Evolutionary conservation across 2,888 invertebrate genomes (phyloP), one percentile per base, ranked within the genome.

Genomic region (Saturnia pavonia): DNA sequence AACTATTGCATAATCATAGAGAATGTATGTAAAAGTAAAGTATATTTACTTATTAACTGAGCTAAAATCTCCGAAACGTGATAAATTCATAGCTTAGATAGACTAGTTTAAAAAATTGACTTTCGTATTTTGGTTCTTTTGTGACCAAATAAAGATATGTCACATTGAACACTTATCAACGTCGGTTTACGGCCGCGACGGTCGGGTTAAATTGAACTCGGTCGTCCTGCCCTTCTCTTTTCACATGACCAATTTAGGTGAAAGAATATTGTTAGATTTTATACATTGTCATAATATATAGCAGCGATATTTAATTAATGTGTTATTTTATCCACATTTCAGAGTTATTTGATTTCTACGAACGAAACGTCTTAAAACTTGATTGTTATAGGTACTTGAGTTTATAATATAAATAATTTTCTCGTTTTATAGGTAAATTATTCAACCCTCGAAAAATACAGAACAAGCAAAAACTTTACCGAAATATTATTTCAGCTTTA

Each of bases 121-220:
- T 83, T 79, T 83, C 80, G 82, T 85, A 85, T 86, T 82, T 81
- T 74, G 75, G 74, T 81, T 84, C 82, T 86, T 87, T 88, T 87
- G 88, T 87, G 74, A 80, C 82, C 81, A 79, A 85, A 87, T 85
- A 85, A 82, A 86, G 87, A 88, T 81, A 83, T 86, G 86, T 85
- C 85, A 83, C 83, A 83, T 86, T 77, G 86, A 85, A 87, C 85
- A 89, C 88, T 88, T 88, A 88, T 88, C 89, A 88, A 87, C 81
- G 89, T 89, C 88, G 84, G 77, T 84, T 86, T 85, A 86, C 82
- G 86, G 86, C 85, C 80, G 34, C 34, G 34, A 2, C 34, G 83
- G 82, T 80, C 78, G 82, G 82, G 84, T 85, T 89, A 85, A 86
- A 89, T 83, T 84, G 84, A 85, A 89, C 88, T 84, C 85, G 82